Conservation (phyloP, 2,888 invertebrate genomes). For the Himalopsyche anomala region DNA sequence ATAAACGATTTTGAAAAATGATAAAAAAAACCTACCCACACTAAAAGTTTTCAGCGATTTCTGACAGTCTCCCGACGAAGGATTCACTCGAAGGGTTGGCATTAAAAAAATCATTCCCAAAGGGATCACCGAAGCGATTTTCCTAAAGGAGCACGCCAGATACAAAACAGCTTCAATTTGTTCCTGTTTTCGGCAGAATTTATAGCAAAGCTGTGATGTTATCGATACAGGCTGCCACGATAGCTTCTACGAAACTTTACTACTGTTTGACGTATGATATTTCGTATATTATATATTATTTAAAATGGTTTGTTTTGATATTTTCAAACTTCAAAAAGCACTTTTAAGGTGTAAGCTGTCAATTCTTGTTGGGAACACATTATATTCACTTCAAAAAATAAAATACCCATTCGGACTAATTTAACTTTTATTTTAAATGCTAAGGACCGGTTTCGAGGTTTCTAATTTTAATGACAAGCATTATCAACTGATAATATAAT, state of each 20-base stretch:
- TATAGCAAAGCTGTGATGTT: slow-evolving; percentile 13
- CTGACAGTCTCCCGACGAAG: neutral
- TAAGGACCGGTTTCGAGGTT: no score
- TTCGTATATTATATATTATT: neutral
- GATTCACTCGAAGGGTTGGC: neutral
- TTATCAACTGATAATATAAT: no score
- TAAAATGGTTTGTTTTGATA: no score
- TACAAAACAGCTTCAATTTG: neutral
- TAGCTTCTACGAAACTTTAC: neutral
- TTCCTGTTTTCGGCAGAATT: neutral
- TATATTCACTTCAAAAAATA: no score
- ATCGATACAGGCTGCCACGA: neutral
- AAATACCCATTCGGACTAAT: no score
- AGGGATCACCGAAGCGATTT: neutral
- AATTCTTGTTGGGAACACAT: no score
- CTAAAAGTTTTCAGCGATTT: neutral
- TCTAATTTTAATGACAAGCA: no score
- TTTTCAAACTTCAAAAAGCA: no score
- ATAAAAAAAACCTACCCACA: neutral
- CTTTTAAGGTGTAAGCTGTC: no score
- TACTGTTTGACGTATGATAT: neutral
- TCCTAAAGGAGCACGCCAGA: neutral
- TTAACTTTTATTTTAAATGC: no score
- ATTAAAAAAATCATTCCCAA: slow-evolving; percentile 9
- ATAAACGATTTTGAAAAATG: neutral